A percentile compares a stretch with the other conserved stretches of the same genome.
phyloP scores from a whole-genome alignment of 2,113 vertebrate genomes.

The Sterna hirundo region DNA sequence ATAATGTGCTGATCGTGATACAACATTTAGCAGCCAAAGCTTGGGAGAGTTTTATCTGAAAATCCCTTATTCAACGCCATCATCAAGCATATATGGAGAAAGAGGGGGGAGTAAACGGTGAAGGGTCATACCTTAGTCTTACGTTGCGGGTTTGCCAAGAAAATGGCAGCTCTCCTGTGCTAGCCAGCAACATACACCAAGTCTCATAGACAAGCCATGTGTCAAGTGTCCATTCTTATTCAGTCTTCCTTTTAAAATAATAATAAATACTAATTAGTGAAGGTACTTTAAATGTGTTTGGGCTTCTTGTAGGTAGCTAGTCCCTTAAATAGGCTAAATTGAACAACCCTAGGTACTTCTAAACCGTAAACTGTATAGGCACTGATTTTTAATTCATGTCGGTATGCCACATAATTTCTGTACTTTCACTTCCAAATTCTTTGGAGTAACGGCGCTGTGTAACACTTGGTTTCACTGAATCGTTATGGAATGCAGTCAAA shows the following conservation, averaged over 20 bases:
- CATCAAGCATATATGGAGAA: background rate
- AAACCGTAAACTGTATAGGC: background rate
- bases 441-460: background rate
- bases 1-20: slow-evolving; percentile 42
- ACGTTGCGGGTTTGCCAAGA: background rate
- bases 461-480: background rate
- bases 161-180: background rate
- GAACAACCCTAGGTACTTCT: background rate
- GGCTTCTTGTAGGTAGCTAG: background rate
- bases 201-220: background rate
- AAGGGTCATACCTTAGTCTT: background rate
- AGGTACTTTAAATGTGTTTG: background rate
- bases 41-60: slow-evolving; percentile 8
- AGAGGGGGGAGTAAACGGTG: background rate
- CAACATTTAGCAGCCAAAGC: slow-evolving; percentile 34
- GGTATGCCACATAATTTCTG: background rate
- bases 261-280: background rate
- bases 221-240: background rate
- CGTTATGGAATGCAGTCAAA: background rate
- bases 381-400: background rate
- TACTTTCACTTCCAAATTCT: background rate
- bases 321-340: background rate
- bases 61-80: background rate
- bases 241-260: background rate
- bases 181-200: background rate